These are phyloP conservation scores for Magallana angulata DNA, from an alignment of 1,140 invertebrate genomes.

Conservation along the genomic window DNA sequence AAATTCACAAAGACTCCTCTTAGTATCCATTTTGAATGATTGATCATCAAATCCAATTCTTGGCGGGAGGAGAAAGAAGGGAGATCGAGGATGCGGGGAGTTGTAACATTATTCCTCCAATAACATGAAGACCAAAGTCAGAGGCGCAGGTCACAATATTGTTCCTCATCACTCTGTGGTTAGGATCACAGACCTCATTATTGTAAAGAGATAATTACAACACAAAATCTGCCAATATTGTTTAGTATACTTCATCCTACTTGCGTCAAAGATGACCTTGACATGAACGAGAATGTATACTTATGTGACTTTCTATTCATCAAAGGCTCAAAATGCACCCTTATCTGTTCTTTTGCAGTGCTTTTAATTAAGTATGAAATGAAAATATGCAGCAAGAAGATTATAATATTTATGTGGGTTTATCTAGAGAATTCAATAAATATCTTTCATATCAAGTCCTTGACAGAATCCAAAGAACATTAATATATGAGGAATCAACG, in stretches of 20 bases:
- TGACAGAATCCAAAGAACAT: not conserved
- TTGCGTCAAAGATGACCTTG: slow-evolving; percentile 17
- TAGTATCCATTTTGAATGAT: too few relatives aligned
- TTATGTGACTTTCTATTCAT: not conserved
- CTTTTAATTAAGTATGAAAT: slow-evolving; percentile 27
- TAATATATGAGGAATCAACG: not conserved
- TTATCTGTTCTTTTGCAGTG: slow-evolving; percentile 1
- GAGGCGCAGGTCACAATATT: not conserved
- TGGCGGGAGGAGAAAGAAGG: too few relatives aligned
- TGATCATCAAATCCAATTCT: too few relatives aligned
- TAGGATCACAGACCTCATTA: not conserved
- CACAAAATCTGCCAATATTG: slow-evolving; percentile 17
- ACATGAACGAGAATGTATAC: slow-evolving; percentile 25
- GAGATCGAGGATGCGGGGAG: too few relatives aligned
- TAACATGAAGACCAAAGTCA: not conserved
- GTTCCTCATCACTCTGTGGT: not conserved
- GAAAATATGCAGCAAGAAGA: slow-evolving; percentile 28
- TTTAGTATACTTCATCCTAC: slow-evolving; percentile 32
- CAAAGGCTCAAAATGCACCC: not conserved
- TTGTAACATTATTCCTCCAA: too few relatives aligned
- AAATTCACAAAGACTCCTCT: too few relatives aligned
- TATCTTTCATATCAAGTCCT: slow-evolving; percentile 3
- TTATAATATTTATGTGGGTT: slow-evolving; percentile 9
- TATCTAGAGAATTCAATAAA: slow-evolving; percentile 25
- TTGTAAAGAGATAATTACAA: not conserved